These are phyloP conservation scores for Epinotia demarniana DNA, from an alignment of 2,888 invertebrate genomes.

Conservation along the genomic window DNA sequence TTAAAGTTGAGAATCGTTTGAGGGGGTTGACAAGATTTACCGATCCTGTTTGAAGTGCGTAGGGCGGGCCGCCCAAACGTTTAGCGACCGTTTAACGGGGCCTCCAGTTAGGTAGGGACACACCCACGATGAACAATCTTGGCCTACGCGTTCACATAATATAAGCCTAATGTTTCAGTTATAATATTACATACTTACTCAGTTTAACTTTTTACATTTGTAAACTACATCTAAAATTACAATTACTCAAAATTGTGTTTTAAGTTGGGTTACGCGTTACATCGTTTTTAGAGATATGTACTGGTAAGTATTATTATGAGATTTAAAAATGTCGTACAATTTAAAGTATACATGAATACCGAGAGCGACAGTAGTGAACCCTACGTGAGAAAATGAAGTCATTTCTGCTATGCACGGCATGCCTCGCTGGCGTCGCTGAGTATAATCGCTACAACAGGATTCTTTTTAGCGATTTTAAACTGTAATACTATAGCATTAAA, in stretches of 20 bases:
- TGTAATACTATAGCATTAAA: not conserved
- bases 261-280: too few species aligned
- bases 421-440: constrained; percentile 6
- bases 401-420: constrained; percentile 21
- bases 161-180: not conserved
- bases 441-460: constrained; percentile 16
- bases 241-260: too few species aligned
- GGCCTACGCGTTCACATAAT: constrained; percentile 2
- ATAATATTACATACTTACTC: not conserved
- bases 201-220: not conserved
- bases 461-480: constrained; percentile 7
- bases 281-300: too few species aligned
- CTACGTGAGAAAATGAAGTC: constrained; percentile 19
- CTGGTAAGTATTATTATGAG: too few species aligned
- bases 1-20: constrained; percentile 58
- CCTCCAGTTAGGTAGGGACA: constrained; percentile 74
- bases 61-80: constrained; percentile 85
- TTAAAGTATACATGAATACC: not conserved
- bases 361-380: not conserved
- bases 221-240: not conserved
- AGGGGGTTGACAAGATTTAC: constrained; percentile 50
- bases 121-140: constrained; percentile 67
- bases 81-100: constrained; percentile 82
- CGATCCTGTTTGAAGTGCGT: constrained; percentile 66
- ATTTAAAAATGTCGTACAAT: too few species aligned